Base-by-base conservation (phyloP, 2,888 invertebrate genomes). In the Yponomeuta malinellus region DNA sequence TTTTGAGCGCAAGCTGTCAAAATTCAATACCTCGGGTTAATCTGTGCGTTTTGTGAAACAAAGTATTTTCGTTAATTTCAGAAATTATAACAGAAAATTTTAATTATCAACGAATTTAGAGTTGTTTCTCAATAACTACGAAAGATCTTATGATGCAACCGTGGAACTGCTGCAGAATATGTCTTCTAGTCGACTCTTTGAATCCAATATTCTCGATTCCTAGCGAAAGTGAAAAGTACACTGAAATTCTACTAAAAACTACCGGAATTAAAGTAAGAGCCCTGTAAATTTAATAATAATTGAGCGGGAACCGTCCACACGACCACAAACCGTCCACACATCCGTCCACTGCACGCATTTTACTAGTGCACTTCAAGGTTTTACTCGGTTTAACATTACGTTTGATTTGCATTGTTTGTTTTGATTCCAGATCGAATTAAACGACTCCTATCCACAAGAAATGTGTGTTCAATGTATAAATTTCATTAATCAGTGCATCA, bases 121-220 rank as follows among this genome's bases (percentile, higher is more conserved):
- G 10, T 3, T 29, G 10, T 9, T 23, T 3, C 31, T 64, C 29
- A 29, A 23, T 10, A 23, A 64, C 5, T 64, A 10, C 64, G 31
- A n/a, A 64, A 23, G 15, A 15, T 29, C 10, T 10, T 10, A 29
- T 12, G 8, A 68, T 68, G 68, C 8, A 68, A 10, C 12, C 29
- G 1, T 83, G 83, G 82, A 80, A 82, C n/a, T 87, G 87, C 73
- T 90, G 90, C 64, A 79, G 90, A 71, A 83, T 81, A 1, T 90
- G 90, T 75, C 74, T 89, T 2, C 77, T 77, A 6, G 73, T 74
- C 3, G 76, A 82, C 72, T 77, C 76, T 71, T 76, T 90, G 63
- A 80, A 82, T 71, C 84, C 83, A 1, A 86, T 90, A 78, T 90
- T 88, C 74, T 15, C 3, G 29, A 48, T 74, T 1, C 71, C 77